Evolutionary conservation across 23 tunicate species (phyloP).

Genomic region (Trididemnum clinides): DNA sequence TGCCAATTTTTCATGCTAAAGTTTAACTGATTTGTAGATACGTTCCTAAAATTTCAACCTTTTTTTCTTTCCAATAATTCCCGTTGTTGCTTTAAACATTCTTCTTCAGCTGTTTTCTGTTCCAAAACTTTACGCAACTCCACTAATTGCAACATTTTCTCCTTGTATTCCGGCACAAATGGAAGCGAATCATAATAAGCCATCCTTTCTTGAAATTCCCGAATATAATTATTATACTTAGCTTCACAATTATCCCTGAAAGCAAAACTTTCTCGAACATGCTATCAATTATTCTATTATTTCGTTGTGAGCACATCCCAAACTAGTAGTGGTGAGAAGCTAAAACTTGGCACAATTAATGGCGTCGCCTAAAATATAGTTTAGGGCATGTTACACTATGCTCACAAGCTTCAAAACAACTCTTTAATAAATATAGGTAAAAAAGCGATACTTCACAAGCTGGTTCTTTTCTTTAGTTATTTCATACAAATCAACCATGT

Average conservation of each 20-base stretch:
- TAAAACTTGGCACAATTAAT: too few relatives aligned
- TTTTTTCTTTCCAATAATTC: neutral
- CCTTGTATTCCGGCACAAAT: conserved; percentile 21
- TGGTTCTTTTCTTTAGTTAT: conserved; percentile 1
- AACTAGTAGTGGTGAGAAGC: too few relatives aligned
- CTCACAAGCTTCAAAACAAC: too few relatives aligned
- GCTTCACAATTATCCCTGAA: conserved; percentile 26
- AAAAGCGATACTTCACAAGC: neutral
- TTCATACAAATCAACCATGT: conserved; percentile 1
- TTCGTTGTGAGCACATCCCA: too few relatives aligned
- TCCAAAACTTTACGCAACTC: neutral
- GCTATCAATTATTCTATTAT: too few relatives aligned
- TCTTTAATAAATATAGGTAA: neutral
- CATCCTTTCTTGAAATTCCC: conserved; percentile 14
- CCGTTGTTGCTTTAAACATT: neutral
- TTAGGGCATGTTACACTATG: too few relatives aligned
- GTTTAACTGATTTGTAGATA: too few relatives aligned
- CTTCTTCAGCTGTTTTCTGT: neutral
- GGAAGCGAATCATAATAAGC: conserved; percentile 13
- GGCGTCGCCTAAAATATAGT: too few relatives aligned
- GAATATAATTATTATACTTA: conserved; percentile 12
- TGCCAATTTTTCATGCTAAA: too few relatives aligned
- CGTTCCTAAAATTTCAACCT: conserved; percentile 7
- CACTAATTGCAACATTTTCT: neutral
- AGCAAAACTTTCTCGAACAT: too few relatives aligned